Evolutionary conservation across 2,888 invertebrate species (phyloP), one percentile per base, ranked within the genome.

Genomic region (Pasiphila rectangulata): DNA sequence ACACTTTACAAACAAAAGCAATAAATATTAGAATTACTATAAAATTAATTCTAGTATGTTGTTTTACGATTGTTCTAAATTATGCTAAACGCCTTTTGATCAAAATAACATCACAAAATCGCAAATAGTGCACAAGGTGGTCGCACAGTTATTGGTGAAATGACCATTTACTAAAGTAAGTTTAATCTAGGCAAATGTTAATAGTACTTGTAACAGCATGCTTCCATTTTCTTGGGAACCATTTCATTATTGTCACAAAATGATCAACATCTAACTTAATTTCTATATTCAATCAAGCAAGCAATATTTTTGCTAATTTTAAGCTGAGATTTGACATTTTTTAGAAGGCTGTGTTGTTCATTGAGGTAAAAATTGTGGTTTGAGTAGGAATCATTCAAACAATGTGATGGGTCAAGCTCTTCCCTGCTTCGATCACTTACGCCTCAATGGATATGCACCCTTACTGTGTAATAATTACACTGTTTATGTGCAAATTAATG

Each of bases 1-100:
- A 40, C 35, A 21, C 21, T 4, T n/a, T n/a, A n/a, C n/a, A 37
- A 50, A 61, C 63, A 61, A 38, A 63, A 72, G 68, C 72, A 71
- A 72, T 72, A 73, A 57, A 61, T 59, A 59, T 58, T 42, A 55
- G n/a, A n/a, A n/a, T n/a, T n/a, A n/a, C n/a, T n/a, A 53, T 56
- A 59, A 59, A 19, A 6, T 21, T 6, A 21, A 21, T 21, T 21
- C 2, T 19, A 2, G 2, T 19, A 57, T 49, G 54, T 64, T 63
- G 62, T 57, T 63, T 62, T 52, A 56, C 46, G 9, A 21, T 42
- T 36, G 24, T 25, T 45, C 23, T 16, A 46, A 45, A 7, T 30
- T 19, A 2, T 29, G 12, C 21, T 29, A 16, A 15, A 38, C 36
- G 39, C 39, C 40, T 51, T 46, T 25, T 38, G 13, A 46, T 41